Conservation (phyloP, 2,888 invertebrate genomes). For the Dynastes grantii region DNA sequence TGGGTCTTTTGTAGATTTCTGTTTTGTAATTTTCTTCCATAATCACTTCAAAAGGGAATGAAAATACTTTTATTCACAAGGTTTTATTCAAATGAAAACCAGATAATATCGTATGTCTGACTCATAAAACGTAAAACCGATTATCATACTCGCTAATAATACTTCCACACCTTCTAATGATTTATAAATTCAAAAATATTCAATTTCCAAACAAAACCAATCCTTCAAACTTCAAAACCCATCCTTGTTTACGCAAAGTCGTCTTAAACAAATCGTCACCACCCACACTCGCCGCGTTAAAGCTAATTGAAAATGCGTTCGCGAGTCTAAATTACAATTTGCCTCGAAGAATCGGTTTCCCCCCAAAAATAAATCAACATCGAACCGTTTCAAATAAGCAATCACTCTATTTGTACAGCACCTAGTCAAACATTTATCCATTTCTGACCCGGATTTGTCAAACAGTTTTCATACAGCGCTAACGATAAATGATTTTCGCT, state of each 20-base stretch:
- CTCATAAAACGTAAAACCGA: background rate
- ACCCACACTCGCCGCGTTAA: background rate
- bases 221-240: background rate
- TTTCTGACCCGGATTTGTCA: conserved; percentile 27
- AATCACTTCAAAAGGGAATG: no score
- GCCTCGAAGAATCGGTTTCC: conserved; percentile 8
- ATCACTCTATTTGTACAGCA: conserved; percentile 32
- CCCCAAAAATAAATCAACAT: conserved; percentile 36
- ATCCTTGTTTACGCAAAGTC: background rate
- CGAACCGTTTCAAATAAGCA: conserved; percentile 26
- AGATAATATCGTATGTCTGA: no score
- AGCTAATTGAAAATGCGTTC: background rate
- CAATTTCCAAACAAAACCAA: background rate
- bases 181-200: background rate
- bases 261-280: conserved; percentile 3
- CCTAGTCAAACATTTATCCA: conserved; percentile 36
- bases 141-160: background rate
- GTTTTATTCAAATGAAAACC: no score
- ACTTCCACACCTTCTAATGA: no score
- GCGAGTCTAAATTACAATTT: conserved; percentile 8
- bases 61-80: no score
- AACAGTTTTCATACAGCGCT: conserved; percentile 14
- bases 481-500: conserved; percentile 33
- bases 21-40: no score
- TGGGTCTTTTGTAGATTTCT: no score